Evolutionary conservation across 2,113 vertebrate genomes (phyloP).

Genomic region (Orientallactaga bullata): DNA sequence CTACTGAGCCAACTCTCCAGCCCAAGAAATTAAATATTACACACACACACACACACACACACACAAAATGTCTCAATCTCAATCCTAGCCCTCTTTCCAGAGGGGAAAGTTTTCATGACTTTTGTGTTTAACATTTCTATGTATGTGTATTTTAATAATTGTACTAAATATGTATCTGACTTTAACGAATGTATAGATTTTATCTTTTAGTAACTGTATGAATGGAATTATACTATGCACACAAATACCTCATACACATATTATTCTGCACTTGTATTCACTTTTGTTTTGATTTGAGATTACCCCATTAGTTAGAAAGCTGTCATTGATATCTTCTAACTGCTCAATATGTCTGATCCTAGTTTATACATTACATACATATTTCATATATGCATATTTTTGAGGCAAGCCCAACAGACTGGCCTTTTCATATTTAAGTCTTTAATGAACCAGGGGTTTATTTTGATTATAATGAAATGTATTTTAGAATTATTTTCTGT

Average conservation of each 20-base stretch:
- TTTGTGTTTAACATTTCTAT: neutral
- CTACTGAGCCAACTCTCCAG: too few species aligned
- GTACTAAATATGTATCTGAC: neutral
- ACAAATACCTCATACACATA: rapidly evolving
- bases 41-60: too few species aligned
- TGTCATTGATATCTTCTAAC: neutral
- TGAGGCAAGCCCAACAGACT: too few species aligned
- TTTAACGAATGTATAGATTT: neutral
- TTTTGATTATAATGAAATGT: neutral
- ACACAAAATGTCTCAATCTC: neutral
- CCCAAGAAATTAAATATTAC: too few species aligned
- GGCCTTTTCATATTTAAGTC: neutral
- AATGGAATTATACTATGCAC: neutral
- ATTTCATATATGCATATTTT: neutral
- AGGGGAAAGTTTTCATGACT: neutral
- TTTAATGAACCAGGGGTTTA: neutral
- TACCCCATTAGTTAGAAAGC: neutral
- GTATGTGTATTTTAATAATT: slow-evolving; percentile 34
- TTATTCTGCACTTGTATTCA: too few species aligned
- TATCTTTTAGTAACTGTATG: too few species aligned
- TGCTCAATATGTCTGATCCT: neutral
- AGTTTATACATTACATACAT: neutral
- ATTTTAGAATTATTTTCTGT: neutral
- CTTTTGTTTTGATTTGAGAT: too few species aligned
- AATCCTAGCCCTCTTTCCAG: neutral